These are phyloP conservation scores for Leptopilina syphax DNA, from an alignment of 2,888 invertebrate genomes.

Conservation along the genomic window DNA sequence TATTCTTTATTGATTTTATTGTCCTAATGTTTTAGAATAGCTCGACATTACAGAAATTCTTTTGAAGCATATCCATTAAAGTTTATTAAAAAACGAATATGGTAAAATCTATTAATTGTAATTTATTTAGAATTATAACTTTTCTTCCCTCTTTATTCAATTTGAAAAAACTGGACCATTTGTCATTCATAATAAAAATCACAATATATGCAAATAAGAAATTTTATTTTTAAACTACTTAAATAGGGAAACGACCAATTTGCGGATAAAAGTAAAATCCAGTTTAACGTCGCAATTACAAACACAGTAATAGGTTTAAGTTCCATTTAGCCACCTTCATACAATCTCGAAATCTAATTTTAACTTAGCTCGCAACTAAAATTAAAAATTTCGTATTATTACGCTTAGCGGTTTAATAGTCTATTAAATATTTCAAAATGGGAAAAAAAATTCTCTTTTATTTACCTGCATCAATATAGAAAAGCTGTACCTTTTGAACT, in stretches of 20 bases:
- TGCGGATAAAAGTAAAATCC: constrained; percentile 26
- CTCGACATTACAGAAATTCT: too few relatives aligned
- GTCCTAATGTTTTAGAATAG: too few relatives aligned
- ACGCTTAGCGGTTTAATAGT: neutral
- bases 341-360: constrained; percentile 34
- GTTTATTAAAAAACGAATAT: too few relatives aligned
- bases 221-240: constrained; percentile 15
- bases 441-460: neutral
- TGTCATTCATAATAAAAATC: neutral
- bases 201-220: neutral
- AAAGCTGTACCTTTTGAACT: too few relatives aligned
- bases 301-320: constrained; percentile 15
- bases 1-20: too few relatives aligned
- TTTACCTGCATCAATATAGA: neutral
- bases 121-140: too few relatives aligned
- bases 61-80: too few relatives aligned
- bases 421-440: neutral
- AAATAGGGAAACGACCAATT: neutral
- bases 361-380: constrained; percentile 8
- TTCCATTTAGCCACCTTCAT: neutral
- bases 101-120: too few relatives aligned
- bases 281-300: constrained; percentile 26
- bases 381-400: constrained; percentile 5
- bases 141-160: too few relatives aligned
- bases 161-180: too few relatives aligned